Evolutionary conservation across 2,113 vertebrate species (phyloP).

Genomic region (Dipodomys ordii): DNA sequence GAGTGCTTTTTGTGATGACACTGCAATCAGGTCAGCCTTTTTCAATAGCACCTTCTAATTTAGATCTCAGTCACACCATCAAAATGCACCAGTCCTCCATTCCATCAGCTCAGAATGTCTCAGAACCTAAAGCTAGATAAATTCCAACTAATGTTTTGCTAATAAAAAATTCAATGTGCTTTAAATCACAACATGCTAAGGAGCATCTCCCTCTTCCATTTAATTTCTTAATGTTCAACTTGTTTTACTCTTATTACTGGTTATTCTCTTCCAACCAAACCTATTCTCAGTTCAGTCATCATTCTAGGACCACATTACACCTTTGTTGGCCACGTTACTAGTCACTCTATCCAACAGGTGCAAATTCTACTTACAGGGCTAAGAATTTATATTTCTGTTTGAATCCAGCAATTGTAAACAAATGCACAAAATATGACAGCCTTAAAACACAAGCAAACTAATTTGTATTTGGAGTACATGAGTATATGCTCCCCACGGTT

Average conservation of each 20-base stretch:
- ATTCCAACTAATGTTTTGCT: neutral
- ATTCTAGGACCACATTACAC: neutral
- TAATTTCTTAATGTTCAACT: neutral
- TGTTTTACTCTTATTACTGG: neutral
- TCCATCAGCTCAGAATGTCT: neutral
- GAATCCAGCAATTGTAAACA: neutral
- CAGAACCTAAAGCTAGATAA: neutral
- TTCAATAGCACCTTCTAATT: neutral
- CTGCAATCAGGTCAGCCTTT: neutral
- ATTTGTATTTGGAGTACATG: too few relatives aligned
- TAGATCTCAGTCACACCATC: neutral
- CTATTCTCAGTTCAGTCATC: neutral
- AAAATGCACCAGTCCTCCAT: neutral
- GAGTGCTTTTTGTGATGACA: neutral
- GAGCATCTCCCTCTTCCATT: neutral
- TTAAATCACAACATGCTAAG: slow-evolving; percentile 3
- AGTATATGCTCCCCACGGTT: too few relatives aligned
- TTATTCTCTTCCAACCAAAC: neutral
- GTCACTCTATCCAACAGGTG: neutral
- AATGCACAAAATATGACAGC: neutral
- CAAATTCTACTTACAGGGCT: too few relatives aligned
- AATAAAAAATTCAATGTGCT: neutral
- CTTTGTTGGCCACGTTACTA: neutral
- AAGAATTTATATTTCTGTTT: too few relatives aligned
- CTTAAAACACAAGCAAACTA: neutral